A percentile compares a stretch with the other conserved stretches of the same genome.
These are phyloP conservation scores for Zaprionus obscuricornis DNA, from an alignment of 2,888 invertebrate genomes.

Conservation along the genomic window DNA sequence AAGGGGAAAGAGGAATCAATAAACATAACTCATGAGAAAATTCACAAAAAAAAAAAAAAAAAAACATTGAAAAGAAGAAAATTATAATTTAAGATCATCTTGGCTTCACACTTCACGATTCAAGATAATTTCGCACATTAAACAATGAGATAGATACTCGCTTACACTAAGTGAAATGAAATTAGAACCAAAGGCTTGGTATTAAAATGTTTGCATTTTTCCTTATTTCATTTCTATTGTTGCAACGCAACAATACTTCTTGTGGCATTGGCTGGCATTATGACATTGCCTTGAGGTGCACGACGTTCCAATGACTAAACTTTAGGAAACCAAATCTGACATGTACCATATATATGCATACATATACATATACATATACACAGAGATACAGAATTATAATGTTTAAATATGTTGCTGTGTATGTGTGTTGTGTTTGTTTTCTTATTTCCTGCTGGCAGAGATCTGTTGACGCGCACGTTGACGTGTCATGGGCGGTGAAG, in stretches of 20 bases:
- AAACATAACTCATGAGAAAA: no score
- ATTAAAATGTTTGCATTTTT: conserved; percentile 26
- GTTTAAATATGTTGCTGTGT: neutral
- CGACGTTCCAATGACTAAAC: conserved; percentile 43
- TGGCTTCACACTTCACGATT: no score
- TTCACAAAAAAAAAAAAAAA: no score
- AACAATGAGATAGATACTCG: conserved; percentile 41
- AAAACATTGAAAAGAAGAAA: no score
- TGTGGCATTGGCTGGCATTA: conserved; percentile 54
- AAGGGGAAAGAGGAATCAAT: no score
- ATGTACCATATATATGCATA: no score
- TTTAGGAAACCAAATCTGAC: conserved; percentile 8
- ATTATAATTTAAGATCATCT: no score
- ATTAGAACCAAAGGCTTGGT: conserved; percentile 60
- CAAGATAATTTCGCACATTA: conserved; percentile 10
- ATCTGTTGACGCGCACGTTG: conserved; percentile 71
- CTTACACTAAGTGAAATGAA: conserved; percentile 47
- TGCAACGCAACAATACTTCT: conserved; percentile 25
- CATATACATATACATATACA: no score
- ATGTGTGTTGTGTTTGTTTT: neutral
- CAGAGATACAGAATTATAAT: neutral
- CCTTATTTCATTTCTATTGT: conserved; percentile 21
- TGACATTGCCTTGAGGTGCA: conserved; percentile 10
- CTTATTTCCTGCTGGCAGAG: conserved; percentile 62
- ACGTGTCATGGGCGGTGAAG: conserved; percentile 71